These are phyloP conservation scores for Misgurnus mizolepis DNA, from an alignment of 2,113 vertebrate genomes.

Conservation along the genomic window DNA sequence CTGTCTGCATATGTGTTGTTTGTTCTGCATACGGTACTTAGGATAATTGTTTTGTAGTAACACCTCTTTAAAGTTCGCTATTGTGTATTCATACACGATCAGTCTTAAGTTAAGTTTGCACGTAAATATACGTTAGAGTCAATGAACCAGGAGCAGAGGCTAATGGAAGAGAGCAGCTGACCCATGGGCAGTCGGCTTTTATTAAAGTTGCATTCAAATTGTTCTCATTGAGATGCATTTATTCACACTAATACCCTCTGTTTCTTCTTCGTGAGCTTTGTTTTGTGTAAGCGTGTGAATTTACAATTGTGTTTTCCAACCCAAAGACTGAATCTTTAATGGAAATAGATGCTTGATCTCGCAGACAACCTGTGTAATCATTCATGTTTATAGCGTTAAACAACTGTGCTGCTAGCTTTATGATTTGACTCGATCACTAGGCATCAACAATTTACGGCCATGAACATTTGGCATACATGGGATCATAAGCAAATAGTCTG, in stretches of 20 bases:
- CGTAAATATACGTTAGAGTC: constrained; percentile 13
- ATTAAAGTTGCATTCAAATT: constrained; percentile 40
- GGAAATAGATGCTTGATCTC: background rate
- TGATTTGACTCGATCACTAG: background rate
- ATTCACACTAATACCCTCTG: constrained; percentile 16
- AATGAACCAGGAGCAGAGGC: constrained; percentile 9
- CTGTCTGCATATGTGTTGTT: background rate
- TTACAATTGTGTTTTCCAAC: background rate
- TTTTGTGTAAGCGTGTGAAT: constrained; percentile 19
- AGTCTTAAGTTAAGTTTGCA: constrained; percentile 8
- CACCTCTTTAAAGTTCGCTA: background rate
- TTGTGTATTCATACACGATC: constrained; percentile 13
- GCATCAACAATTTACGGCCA: background rate
- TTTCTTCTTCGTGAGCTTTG: constrained; percentile 22
- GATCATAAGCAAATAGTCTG: background rate
- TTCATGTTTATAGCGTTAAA: background rate
- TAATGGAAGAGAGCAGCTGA: constrained; percentile 12
- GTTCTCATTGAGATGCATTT: constrained; percentile 38
- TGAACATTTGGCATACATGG: background rate
- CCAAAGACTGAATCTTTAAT: constrained; percentile 17
- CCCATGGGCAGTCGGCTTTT: constrained; percentile 21
- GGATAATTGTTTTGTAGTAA: constrained; percentile 5
- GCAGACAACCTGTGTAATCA: background rate
- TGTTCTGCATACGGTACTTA: background rate
- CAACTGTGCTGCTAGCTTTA: background rate